phyloP scores from a whole-genome alignment of 2,888 invertebrate genomes.

The Pammene fasciana region DNA sequence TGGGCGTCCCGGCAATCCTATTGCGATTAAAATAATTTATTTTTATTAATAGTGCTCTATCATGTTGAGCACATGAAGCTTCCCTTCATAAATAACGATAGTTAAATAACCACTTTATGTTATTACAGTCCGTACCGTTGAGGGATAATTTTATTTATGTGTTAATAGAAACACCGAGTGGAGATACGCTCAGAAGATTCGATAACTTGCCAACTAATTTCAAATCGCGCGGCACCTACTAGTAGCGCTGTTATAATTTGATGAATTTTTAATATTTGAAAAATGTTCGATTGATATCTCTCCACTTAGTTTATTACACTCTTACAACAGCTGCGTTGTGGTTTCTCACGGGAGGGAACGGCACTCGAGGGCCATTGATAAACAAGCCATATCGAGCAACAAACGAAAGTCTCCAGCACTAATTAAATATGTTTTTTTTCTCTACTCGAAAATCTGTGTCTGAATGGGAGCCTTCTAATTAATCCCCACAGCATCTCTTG shows the following conservation, averaged over 20 bases:
- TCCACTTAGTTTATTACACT: slow-evolving; percentile 40
- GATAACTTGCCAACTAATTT: slow-evolving; percentile 20
- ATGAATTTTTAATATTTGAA: slow-evolving; percentile 27
- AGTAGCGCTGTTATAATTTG: slow-evolving; percentile 6
- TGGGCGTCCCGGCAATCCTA: neutral
- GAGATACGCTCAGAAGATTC: neutral
- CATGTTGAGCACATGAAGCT: neutral
- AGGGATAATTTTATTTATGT: slow-evolving; percentile 14
- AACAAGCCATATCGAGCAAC: slow-evolving; percentile 46
- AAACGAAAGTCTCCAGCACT: slow-evolving; percentile 48
- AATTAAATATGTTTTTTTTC: slow-evolving; percentile 59
- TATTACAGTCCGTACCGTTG: slow-evolving; percentile 19
- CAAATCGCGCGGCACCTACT: slow-evolving; percentile 4
- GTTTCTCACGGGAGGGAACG: slow-evolving; percentile 42
- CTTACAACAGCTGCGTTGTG: slow-evolving; percentile 39
- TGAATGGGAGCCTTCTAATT: slow-evolving; percentile 72
- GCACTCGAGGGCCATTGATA: slow-evolving; percentile 45
- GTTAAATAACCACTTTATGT: slow-evolving; percentile 10
- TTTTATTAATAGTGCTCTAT: neutral
- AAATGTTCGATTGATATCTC: slow-evolving; percentile 25
- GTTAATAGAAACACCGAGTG: neutral
- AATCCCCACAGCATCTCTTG: slow-evolving; percentile 57
- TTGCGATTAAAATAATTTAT: neutral
- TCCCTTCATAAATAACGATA: neutral
- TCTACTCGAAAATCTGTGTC: slow-evolving; percentile 44